Evolutionary conservation across 2,113 vertebrate genomes (phyloP), one percentile per base, ranked within the genome.

Genomic region (Nyctereutes procyonoides): DNA sequence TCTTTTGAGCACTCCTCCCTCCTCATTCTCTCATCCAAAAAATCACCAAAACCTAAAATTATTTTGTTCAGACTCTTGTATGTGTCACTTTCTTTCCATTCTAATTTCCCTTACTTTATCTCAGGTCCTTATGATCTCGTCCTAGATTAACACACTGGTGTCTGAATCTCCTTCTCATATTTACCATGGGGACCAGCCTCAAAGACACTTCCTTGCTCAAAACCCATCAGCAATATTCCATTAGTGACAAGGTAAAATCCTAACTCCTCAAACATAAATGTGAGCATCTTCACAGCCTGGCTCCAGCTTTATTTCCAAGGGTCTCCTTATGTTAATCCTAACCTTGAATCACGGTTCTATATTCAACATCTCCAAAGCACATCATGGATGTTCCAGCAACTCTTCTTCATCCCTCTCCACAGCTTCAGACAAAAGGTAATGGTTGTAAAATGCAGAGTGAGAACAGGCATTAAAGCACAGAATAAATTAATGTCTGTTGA

Each of bases 221-320:
- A 93, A 65, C 3, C 15, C 55, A 86, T 62, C 69, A 51, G 43
- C 65, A 84, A 85, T 16, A 79, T 26, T 90, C 51, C 71, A 85
- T 53, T 88, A 48, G n/a, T 63, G 28, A 65, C n/a, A 81, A 76
- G 8, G 17, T 85, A 62, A 95, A 89, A 55, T 90, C 38, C 14
- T 74, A 93, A 67, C 30, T 93, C 56, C 19, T 74, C 32, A 88
- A 43, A 97, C 48, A 77, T 74, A 95, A 94, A 94, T 43, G 93
- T 65, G 81, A 96, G 81, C 65, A 93, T 95, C 53, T 95, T 94
- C 35, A 28, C 30, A 95, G 84, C 53, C 58, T 97, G 81, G 24
- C 26, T 91, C 35, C 48, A 79, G 60, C 38, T 93, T 77, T 77
- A 88, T 94, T 77, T 91, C 35, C 82, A 63, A 90, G 17, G 84